phyloP scores from a whole-genome alignment of 2,888 invertebrate species.

The Nysson spinosus region DNA sequence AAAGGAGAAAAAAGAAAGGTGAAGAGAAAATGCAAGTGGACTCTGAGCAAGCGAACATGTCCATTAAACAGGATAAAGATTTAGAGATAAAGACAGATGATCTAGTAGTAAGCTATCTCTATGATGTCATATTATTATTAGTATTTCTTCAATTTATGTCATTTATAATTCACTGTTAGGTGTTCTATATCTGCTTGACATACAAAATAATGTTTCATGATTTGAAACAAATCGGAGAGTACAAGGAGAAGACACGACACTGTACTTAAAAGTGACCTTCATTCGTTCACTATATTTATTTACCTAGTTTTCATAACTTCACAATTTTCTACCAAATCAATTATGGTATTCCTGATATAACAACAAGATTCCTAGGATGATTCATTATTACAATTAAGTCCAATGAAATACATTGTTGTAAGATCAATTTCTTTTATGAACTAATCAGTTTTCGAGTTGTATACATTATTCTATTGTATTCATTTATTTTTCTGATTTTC shows the following conservation, averaged over 20 bases:
- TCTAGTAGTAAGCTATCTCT: conserved; percentile 81
- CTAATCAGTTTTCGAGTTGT: too few relatives aligned
- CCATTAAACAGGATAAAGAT: conserved; percentile 80
- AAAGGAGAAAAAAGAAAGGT: conserved; percentile 82
- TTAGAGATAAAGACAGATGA: conserved; percentile 85
- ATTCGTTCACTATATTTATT: not conserved
- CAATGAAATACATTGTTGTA: too few relatives aligned
- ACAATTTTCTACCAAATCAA: too few relatives aligned
- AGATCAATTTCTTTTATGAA: too few relatives aligned
- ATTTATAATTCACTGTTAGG: conserved; percentile 38
- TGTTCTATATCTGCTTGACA: conserved; percentile 1
- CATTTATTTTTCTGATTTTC: conserved; percentile 2
- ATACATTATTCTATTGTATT: too few relatives aligned
- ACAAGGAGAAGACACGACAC: not conserved
- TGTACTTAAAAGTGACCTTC: not conserved
- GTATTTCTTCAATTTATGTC: conserved; percentile 51
- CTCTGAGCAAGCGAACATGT: conserved; percentile 74
- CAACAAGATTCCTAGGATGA: too few relatives aligned
- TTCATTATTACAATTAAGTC: too few relatives aligned
- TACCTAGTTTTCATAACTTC: not conserved
- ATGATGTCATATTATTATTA: conserved; percentile 75
- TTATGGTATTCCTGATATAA: too few relatives aligned
- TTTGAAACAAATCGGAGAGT: conserved; percentile 24
- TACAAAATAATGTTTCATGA: conserved; percentile 18
- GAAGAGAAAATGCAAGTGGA: conserved; percentile 78